These are phyloP conservation scores for Drosophila pegasa DNA, from an alignment of 2,888 invertebrate species.

Conservation along the genomic window DNA sequence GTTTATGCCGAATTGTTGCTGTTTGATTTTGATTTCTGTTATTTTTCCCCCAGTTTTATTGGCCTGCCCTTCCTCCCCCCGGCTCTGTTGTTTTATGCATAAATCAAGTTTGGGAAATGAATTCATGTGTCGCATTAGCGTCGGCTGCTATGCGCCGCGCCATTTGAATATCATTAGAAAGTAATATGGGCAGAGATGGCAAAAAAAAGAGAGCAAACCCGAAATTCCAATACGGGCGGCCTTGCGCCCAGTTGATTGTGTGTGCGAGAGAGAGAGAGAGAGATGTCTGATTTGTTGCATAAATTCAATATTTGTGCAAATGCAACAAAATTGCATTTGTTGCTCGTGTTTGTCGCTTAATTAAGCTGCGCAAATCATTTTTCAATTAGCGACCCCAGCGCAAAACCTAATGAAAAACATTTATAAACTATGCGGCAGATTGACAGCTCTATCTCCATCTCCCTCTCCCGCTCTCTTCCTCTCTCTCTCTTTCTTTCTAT, in stretches of 20 bases:
- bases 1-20: constrained; percentile 20
- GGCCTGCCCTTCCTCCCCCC: too few relatives aligned
- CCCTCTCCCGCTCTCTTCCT: not conserved
- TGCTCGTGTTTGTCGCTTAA: constrained; percentile 41
- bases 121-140: constrained; percentile 74
- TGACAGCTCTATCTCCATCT: constrained; percentile 9
- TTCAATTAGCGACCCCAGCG: constrained; percentile 61
- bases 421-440: constrained; percentile 28
- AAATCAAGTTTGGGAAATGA: constrained; percentile 69
- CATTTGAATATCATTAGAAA: constrained; percentile 62
- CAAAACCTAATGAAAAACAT: constrained; percentile 62
- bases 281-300: constrained; percentile 30
- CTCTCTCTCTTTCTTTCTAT: constrained; percentile 1
- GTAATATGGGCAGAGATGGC: constrained; percentile 8
- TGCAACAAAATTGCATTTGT: constrained; percentile 38
- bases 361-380: constrained; percentile 64
- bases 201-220: not conserved
- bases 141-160: constrained; percentile 46
- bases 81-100: constrained; percentile 56
- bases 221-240: constrained; percentile 25
- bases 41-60: constrained; percentile 8
- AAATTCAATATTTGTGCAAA: constrained; percentile 30
- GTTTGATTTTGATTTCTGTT: constrained; percentile 29
- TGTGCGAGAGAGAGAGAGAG: too few relatives aligned
- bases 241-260: constrained; percentile 16